Percentiles rank a stretch among this genome's conserved stretches.
phyloP scores from a whole-genome alignment of 2,797 vertebrate species.

The Picus viridis region DNA sequence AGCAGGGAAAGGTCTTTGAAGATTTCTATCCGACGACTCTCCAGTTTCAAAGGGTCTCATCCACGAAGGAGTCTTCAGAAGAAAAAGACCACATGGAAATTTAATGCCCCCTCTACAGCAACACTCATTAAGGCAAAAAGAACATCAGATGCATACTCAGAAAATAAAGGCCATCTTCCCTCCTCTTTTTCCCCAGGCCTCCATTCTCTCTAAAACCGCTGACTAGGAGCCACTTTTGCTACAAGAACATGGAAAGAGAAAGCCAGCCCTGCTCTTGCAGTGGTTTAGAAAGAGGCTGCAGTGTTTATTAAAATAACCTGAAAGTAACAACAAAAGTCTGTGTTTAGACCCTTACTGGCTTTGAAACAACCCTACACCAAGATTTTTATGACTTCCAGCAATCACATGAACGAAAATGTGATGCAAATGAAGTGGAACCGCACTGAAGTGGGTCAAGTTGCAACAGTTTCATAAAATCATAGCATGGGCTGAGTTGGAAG shows the following conservation, averaged over 20 bases:
- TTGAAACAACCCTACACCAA: neutral
- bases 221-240: neutral
- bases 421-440: neutral
- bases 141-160: neutral
- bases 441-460: neutral
- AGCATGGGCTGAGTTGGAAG: too few species aligned
- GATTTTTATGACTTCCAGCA: neutral
- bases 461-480: neutral
- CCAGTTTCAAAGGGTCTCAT: slow-evolving; percentile 30
- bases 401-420: neutral
- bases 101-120: neutral
- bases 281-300: neutral
- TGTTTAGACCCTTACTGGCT: neutral
- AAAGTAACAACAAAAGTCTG: neutral
- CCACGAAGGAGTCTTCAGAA: slow-evolving; percentile 60
- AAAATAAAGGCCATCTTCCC: slow-evolving; percentile 6
- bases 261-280: neutral
- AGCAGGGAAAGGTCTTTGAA: slow-evolving; percentile 29
- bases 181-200: neutral
- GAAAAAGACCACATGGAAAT: neutral
- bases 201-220: neutral
- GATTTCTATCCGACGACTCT: slow-evolving; percentile 35
- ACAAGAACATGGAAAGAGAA: neutral
- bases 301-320: neutral
- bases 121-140: neutral